Base-by-base conservation (phyloP, 2,113 vertebrate genomes). In the Crotalus tigris region DNA sequence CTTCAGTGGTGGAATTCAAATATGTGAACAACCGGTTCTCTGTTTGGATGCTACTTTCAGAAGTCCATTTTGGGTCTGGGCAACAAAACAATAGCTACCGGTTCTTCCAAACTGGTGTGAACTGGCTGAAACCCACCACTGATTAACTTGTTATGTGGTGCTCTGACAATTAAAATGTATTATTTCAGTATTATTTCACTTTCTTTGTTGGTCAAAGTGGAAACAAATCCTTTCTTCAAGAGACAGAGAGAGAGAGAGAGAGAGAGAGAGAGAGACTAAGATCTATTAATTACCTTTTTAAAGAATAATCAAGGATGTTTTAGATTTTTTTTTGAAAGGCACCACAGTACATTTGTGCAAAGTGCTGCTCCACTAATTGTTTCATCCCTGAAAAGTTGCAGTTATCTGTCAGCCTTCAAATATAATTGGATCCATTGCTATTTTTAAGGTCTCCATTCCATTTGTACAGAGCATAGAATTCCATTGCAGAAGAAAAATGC, bases 401-500 rank as follows among this genome's bases (percentile, higher is more conserved):
- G 6, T 95, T 96, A 92, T 93, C 93, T 93, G 92, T 93, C 92
- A 92, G 93, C 92, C 91, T 95, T 91, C 90, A 91, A 95, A 94
- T 90, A 91, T 94, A 96, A 95, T 95, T 96, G 91, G 29, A 94
- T 69, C 88, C 91, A 93, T 91, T 94, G 93, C 91, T 95, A 94
- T 94, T 97, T 96, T 97, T 95, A 96, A 95, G 91, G 53, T 33
- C 95, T 19, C 92, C 2, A 94, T 94, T 95, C 94, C 94, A 87
- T 94, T 92, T 92, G 57, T 90, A 69, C 44, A 26, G 15, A 64
- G 51, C 33, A 92, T 69, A 87, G 81, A 95, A 94, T 94, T 96
- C 92, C 89, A 90, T 49, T 94, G 75, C 81, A 87, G 91, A 94
- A 94, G 91, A 92, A 95, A 95, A 94, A 91, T 26, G 2, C 85